phyloP scores from a whole-genome alignment of 1,140 invertebrate genomes.

The Pseudomyrmex pallidus region DNA sequence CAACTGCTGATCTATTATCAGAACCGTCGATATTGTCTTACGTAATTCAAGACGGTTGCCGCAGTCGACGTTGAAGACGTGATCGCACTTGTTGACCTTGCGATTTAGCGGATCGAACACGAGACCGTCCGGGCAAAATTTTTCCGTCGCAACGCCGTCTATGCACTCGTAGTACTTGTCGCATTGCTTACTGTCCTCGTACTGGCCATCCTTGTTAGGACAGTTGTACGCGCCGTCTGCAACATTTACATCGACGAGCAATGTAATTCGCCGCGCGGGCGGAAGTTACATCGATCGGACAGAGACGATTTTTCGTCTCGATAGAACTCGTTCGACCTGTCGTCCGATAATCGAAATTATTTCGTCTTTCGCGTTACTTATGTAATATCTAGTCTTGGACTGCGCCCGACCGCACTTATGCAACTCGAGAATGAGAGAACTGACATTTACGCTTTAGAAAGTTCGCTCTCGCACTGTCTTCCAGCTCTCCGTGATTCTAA shows the following conservation, averaged over 20 bases:
- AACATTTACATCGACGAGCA: conserved; percentile 15
- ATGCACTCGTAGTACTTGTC: conserved; percentile 94
- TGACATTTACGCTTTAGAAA: conserved; percentile 85
- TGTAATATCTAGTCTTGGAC: conserved; percentile 66
- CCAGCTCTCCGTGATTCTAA: conserved; percentile 26
- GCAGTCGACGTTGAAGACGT: conserved; percentile 95
- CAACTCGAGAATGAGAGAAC: conserved; percentile 74
- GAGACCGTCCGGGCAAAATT: conserved; percentile 93
- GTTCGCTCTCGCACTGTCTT: conserved; percentile 75
- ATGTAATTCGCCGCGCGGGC: too few relatives aligned
- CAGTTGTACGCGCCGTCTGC: conserved; percentile 91
- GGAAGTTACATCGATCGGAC: background rate
- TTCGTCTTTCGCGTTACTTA: conserved; percentile 67
- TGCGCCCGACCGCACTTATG: conserved; percentile 69
- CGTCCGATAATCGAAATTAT: conserved; percentile 63
- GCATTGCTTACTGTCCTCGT: conserved; percentile 91
- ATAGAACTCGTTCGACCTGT: conserved; percentile 47
- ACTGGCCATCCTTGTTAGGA: conserved; percentile 90
- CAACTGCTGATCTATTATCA: too few relatives aligned
- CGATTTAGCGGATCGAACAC: conserved; percentile 94
- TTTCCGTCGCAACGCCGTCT: conserved; percentile 90
- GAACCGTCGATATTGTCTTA: conserved; percentile 86
- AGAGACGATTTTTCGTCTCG: background rate
- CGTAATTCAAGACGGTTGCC: conserved; percentile 93
- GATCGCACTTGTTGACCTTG: conserved; percentile 95